Evolutionary conservation across 1,140 invertebrate genomes (phyloP).

Genomic region (Euschistus heros): DNA sequence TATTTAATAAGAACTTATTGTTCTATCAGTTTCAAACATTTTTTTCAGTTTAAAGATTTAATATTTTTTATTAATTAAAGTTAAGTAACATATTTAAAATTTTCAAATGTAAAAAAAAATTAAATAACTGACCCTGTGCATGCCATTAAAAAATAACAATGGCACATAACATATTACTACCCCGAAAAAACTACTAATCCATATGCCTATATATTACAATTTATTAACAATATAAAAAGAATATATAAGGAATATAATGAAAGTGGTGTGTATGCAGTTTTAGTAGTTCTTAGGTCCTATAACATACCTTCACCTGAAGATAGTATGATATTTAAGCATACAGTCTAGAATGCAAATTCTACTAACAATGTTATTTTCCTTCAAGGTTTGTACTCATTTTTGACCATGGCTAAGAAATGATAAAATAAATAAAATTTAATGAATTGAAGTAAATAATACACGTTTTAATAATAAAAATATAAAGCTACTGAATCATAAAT

Average conservation of each 20-base stretch:
- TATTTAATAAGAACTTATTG: too few species aligned
- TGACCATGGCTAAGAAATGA: too few species aligned
- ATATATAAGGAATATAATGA: constrained; percentile 14
- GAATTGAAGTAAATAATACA: too few species aligned
- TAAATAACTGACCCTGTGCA: background rate
- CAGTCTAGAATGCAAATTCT: constrained; percentile 8
- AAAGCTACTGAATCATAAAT: too few species aligned
- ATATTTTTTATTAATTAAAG: too few species aligned
- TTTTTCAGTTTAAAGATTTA: too few species aligned
- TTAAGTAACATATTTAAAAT: too few species aligned
- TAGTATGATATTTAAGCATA: constrained; percentile 12
- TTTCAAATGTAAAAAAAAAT: too few species aligned
- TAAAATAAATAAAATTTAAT: too few species aligned
- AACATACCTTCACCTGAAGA: constrained; percentile 14
- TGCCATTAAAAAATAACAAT: constrained; percentile 12
- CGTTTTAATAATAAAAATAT: too few species aligned
- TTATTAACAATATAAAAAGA: constrained; percentile 15
- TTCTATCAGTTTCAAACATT: too few species aligned
- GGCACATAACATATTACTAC: constrained; percentile 12
- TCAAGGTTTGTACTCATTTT: too few species aligned
- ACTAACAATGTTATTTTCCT: background rate
- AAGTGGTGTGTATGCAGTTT: constrained; percentile 9
- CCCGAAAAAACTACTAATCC: constrained; percentile 14
- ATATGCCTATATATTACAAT: constrained; percentile 16
- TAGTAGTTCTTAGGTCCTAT: constrained; percentile 10